Percentiles rank a stretch among this genome's conserved stretches.
Conservation (phyloP, 2,797 vertebrate species). For the Sebastes goodei region DNA sequence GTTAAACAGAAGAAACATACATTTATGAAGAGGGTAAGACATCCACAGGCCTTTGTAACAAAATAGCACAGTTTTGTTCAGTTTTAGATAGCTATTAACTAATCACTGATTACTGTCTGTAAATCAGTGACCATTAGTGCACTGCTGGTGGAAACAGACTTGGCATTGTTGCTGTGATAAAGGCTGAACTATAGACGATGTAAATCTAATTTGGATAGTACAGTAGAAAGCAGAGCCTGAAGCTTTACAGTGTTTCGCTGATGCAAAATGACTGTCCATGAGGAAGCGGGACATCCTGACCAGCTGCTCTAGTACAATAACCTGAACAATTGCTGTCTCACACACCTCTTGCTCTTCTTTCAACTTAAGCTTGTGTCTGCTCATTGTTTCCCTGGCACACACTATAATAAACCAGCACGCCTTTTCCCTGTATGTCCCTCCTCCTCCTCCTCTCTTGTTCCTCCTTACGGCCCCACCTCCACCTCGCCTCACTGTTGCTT, state of each 20-base stretch:
- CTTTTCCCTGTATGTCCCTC: slow-evolving; percentile 29
- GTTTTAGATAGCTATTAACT: not conserved
- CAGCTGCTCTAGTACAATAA: not conserved
- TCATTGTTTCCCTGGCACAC: slow-evolving; percentile 3
- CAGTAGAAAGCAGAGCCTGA: not conserved
- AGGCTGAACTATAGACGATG: not conserved
- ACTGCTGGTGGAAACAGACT: slow-evolving; percentile 8
- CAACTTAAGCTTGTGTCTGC: not conserved
- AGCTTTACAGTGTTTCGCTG: not conserved
- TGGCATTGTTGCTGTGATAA: slow-evolving; percentile 14
- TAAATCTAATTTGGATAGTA: slow-evolving; percentile 29
- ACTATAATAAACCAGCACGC: slow-evolving; percentile 25
- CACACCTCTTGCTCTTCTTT: not conserved
- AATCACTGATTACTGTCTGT: slow-evolving; percentile 39
- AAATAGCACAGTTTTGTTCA: not conserved
- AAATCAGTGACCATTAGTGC: slow-evolving; percentile 51
- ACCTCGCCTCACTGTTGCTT: slow-evolving; percentile 54
- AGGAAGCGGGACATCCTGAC: slow-evolving; percentile 16
- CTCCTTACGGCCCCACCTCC: slow-evolving; percentile 50
- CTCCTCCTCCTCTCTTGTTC: slow-evolving; percentile 21
- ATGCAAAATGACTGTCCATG: slow-evolving; percentile 47
- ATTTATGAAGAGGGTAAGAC: not conserved
- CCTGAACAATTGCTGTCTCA: not conserved
- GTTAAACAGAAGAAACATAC: not conserved
- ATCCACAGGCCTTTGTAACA: not conserved